These are phyloP conservation scores for Acanthornis magna DNA, from an alignment of 2,797 vertebrate species.

Conservation along the genomic window DNA sequence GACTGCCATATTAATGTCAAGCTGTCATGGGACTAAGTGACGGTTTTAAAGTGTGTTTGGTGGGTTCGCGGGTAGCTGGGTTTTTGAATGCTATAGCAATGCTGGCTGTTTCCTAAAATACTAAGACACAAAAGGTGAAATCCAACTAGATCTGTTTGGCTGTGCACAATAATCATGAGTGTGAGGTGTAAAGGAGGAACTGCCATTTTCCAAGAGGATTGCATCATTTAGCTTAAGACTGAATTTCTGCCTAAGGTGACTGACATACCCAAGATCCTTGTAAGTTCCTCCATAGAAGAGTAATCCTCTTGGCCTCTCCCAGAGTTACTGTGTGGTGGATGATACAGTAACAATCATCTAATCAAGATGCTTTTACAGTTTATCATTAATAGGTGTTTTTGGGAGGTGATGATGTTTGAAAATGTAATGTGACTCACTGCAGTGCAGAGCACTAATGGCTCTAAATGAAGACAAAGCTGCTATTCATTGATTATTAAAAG, in stretches of 20 bases:
- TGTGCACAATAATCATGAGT: neutral
- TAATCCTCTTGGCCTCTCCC: neutral
- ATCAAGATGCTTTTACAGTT: neutral
- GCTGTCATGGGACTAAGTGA: neutral
- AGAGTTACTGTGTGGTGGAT: neutral
- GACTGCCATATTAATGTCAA: conserved; percentile 31
- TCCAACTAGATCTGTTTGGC: neutral
- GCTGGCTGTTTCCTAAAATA: neutral
- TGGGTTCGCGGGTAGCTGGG: neutral
- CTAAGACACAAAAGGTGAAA: neutral
- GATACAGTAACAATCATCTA: neutral
- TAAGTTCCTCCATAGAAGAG: neutral
- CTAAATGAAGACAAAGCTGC: neutral
- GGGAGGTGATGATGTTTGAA: neutral
- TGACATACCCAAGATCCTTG: neutral
- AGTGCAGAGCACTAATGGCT: neutral
- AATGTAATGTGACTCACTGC: neutral
- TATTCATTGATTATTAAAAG: neutral
- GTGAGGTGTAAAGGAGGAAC: neutral
- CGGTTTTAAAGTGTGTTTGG: neutral
- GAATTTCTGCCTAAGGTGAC: neutral
- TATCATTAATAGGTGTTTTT: neutral
- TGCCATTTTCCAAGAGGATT: neutral
- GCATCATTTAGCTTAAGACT: neutral
- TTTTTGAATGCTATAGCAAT: neutral